These are phyloP conservation scores for Pemphigus obesinymphae DNA, from an alignment of 1,140 invertebrate genomes.

Conservation along the genomic window DNA sequence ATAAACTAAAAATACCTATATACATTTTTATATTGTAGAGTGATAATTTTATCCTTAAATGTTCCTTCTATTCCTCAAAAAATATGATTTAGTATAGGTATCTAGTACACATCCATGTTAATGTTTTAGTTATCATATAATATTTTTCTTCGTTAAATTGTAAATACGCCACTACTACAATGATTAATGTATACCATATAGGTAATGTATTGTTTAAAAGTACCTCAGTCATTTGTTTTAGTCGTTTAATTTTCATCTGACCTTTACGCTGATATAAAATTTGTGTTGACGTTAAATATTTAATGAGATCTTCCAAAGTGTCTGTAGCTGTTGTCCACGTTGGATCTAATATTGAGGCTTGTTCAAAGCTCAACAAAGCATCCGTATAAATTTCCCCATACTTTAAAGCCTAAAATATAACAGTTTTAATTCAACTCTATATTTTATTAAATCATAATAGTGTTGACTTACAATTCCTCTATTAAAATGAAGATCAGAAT, in stretches of 20 bases:
- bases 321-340: constrained; percentile 63
- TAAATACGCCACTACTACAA: too few relatives aligned
- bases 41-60: too few relatives aligned
- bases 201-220: constrained; percentile 15
- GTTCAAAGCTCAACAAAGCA: constrained; percentile 65
- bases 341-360: constrained; percentile 66
- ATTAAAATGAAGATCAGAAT: constrained; percentile 80
- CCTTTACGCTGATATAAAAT: constrained; percentile 64
- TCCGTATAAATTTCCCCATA: constrained; percentile 73
- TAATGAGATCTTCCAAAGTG: constrained; percentile 60
- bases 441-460: not conserved
- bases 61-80: too few relatives aligned
- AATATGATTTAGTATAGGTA: too few relatives aligned
- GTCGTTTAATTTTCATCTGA: constrained; percentile 67
- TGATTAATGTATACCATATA: not conserved
- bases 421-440: not conserved
- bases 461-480: constrained; percentile 67
- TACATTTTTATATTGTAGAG: too few relatives aligned
- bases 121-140: too few relatives aligned
- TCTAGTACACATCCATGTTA: too few relatives aligned
- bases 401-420: constrained; percentile 52
- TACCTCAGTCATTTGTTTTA: constrained; percentile 63
- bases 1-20: too few relatives aligned
- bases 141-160: too few relatives aligned
- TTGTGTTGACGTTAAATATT: constrained; percentile 64